Evolutionary conservation across 1,140 invertebrate genomes (phyloP).

Genomic region (Cyphomyrmex costatus): DNA sequence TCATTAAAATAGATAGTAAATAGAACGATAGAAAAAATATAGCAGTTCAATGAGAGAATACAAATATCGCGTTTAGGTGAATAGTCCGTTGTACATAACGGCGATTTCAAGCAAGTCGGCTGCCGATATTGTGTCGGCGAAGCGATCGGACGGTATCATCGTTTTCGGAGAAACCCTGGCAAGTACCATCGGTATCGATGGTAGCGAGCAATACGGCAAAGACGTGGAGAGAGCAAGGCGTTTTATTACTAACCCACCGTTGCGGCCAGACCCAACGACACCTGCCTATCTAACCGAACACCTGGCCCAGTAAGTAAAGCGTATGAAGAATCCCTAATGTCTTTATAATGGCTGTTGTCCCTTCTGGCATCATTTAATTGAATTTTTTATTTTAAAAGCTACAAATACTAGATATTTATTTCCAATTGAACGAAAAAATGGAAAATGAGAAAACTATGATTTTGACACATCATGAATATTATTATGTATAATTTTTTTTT

Average conservation of each 20-base stretch:
- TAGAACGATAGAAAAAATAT: neutral
- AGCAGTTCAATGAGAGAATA: conserved; percentile 53
- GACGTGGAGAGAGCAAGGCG: conserved; percentile 80
- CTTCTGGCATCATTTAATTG: neutral
- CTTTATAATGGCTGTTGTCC: neutral
- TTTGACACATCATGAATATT: neutral
- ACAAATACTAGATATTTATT: conserved; percentile 22
- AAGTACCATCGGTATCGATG: conserved; percentile 90
- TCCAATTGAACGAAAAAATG: neutral
- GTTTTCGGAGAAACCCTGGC: conserved; percentile 94
- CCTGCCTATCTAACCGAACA: conserved; percentile 94
- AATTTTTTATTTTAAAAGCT: neutral
- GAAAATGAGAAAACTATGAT: neutral
- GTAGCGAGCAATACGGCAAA: conserved; percentile 86
- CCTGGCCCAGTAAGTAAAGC: conserved; percentile 92
- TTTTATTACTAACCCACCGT: conserved; percentile 92
- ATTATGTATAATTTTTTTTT: neutral
- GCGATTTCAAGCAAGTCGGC: conserved; percentile 92
- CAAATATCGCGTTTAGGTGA: conserved; percentile 86
- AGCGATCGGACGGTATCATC: conserved; percentile 85
- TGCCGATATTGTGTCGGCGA: conserved; percentile 89
- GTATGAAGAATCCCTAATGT: neutral
- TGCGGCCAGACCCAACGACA: conserved; percentile 93
- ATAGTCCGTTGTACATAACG: conserved; percentile 92
- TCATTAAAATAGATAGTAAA: neutral